Base-by-base conservation (phyloP, 1,140 invertebrate genomes). In the Mactra quadrangularis region DNA sequence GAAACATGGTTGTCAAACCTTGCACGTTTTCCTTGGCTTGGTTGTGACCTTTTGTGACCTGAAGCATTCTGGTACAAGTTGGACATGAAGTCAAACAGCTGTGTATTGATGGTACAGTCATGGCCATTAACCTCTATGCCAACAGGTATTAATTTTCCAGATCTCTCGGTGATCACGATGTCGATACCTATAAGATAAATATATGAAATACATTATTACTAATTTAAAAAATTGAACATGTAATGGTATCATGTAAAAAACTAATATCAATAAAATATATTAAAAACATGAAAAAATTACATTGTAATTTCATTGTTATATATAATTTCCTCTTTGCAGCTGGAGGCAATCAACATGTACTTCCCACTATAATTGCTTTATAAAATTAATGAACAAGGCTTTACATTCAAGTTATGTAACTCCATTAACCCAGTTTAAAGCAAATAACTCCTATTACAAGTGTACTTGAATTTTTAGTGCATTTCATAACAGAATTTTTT, bases 51-150 rank as follows among this genome's bases (percentile, higher is more conserved):
- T 64, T 11, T 0, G 6, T 4, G 11, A 3, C 17, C 25, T 31
- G n/a, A 1, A 29, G 6, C 25, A 31, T 68, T 9, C 45, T 27
- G 19, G 27, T 27, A 11, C 41, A 68, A 17, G 45, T 50, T 50
- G 17, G 45, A 15, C 25, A 86, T 68, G 68, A 77, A 84, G 35
- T 88, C 87, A 50, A 62, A 85, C 7, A 88, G 57, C 57, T 88
- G 87, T 41, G 83, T 85, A 62, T 86, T 88, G 27, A 87, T 88
- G 15, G 85, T 88, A 59, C 87, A 88, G 41, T 88, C 87, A 47
- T 88, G 87, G 45, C 83, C 82, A 70, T 88, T 88, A 0, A 87
- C 86, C 47, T 88, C 86, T 33, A 88, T 85, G 1, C 76, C 84
- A 4, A 85, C 59, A 11, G 84, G 74, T 6, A 31, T 31, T 6